Evolutionary conservation across 1,140 invertebrate species (phyloP), one percentile per base, ranked within the genome.

Genomic region (Maniola jurtina): DNA sequence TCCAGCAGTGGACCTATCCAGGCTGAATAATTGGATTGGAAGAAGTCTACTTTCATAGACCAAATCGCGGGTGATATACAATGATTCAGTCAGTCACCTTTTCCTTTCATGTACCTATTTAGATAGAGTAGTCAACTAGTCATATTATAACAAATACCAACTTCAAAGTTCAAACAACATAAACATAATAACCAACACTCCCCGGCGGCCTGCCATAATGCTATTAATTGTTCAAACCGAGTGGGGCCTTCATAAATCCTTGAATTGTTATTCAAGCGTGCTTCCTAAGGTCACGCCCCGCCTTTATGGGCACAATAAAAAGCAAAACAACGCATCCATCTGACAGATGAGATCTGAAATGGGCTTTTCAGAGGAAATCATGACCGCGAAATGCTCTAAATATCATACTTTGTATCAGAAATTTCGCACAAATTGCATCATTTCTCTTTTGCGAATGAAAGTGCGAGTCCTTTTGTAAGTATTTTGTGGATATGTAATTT

Each of bases 241-340:
- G 11, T 14, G 47, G 40, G 38, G 57, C 38, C 54, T 47, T 16
- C 61, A 64, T 69, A 65, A 82, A 77, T 68, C 68, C 56, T 64
- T 58, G 67, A 74, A 71, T 80, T 79, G 74, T 76, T 81, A 82
- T 81, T 83, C 83, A 68, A 70, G 67, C 61, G 63, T 38, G 61
- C 77, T 72, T 69, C 58, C 66, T 65, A 65, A 72, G 77, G 78
- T 75, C 84, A 84, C 82, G 81, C 80, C 72, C 76, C 70, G 65
- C 38, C 70, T 85, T 86, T 86, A 84, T 81, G 73, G 72, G 59
- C 55, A 74, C 73, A 77, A 84, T 84, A 86, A 86, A 86, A 86
- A 80, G 72, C 83, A 83, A 80, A 81, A 81, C 77, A 84, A 80
- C 81, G 72, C 80, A 83, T 81, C 80, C 83, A 79, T 80, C 73